Evolutionary conservation across 2,113 vertebrate species (phyloP).

Genomic region (Chaenogobius annularis): DNA sequence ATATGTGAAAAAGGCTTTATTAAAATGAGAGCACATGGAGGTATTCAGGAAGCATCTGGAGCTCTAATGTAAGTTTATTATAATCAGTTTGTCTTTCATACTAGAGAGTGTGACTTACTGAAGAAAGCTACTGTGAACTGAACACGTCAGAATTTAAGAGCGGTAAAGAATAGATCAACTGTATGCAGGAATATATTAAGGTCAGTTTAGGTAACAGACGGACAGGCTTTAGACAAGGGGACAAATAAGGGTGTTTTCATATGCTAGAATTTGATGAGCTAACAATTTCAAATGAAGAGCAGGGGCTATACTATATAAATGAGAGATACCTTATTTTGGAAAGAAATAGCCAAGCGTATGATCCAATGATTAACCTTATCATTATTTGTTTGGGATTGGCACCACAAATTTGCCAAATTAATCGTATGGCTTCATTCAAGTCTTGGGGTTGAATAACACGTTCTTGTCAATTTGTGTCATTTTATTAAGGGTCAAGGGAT

Average conservation of each 20-base stretch:
- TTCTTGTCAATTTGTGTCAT: too few species aligned
- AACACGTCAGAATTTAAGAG: background rate
- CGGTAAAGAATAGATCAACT: background rate
- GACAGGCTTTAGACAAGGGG: background rate
- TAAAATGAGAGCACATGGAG: slow-evolving; percentile 25
- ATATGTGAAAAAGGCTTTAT: slow-evolving; percentile 33
- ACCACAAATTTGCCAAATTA: too few species aligned
- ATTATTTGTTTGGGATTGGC: too few species aligned
- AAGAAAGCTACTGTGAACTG: slow-evolving; percentile 1
- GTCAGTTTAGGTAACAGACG: background rate
- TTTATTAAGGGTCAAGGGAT: too few species aligned
- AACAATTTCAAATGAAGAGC: too few species aligned
- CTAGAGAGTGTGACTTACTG: slow-evolving; percentile 1
- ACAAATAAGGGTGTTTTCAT: background rate
- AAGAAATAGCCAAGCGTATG: too few species aligned
- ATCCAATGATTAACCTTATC: too few species aligned
- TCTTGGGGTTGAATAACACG: too few species aligned
- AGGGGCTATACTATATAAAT: too few species aligned
- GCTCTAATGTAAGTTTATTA: background rate
- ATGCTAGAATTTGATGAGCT: too few species aligned
- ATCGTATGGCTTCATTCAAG: too few species aligned
- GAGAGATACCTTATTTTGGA: too few species aligned
- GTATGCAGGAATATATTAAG: background rate
- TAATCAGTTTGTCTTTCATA: background rate
- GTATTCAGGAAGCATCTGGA: slow-evolving; percentile 31